These are phyloP conservation scores for Sylvia atricapilla DNA, from an alignment of 2,113 vertebrate species.

Conservation along the genomic window DNA sequence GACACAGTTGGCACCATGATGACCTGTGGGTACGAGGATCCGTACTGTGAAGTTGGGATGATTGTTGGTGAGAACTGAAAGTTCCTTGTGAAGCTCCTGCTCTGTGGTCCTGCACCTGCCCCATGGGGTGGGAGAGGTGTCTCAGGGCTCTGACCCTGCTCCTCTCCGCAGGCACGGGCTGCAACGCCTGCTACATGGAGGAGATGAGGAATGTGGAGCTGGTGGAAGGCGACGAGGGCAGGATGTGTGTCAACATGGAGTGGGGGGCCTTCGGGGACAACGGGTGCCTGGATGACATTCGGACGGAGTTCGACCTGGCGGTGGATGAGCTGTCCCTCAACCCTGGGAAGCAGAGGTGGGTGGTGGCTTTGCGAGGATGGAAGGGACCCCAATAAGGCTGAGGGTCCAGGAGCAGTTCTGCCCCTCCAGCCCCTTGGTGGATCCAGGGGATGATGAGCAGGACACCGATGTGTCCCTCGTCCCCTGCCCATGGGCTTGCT, in stretches of 20 bases:
- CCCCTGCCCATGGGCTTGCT: neutral
- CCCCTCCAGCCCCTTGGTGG: neutral
- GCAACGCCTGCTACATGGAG: constrained; percentile 97
- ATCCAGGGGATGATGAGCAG: neutral
- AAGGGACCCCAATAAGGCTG: accelerated
- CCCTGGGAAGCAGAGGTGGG: constrained; percentile 88
- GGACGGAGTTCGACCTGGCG: constrained; percentile 80
- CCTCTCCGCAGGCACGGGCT: constrained; percentile 84
- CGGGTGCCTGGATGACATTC: constrained; percentile 86
- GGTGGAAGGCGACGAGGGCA: constrained; percentile 86
- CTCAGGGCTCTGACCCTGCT: neutral
- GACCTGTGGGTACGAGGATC: constrained; percentile 94
- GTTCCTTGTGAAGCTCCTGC: accelerated
- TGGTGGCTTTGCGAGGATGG: neutral
- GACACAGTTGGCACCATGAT: constrained; percentile 99
- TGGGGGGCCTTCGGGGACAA: constrained; percentile 95
- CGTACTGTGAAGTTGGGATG: constrained; percentile 91
- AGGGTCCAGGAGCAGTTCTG: neutral
- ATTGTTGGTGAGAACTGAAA: constrained; percentile 84
- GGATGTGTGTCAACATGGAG: constrained; percentile 97
- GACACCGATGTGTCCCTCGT: accelerated
- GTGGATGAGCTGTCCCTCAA: constrained; percentile 88
- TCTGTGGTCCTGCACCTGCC: neutral
- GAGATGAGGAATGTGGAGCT: constrained; percentile 93
- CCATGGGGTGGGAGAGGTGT: accelerated